Evolutionary conservation across 64 coral and sea anemone genomes (phyloP), one percentile per base, ranked within the genome.

Genomic region (Montipora cactus): DNA sequence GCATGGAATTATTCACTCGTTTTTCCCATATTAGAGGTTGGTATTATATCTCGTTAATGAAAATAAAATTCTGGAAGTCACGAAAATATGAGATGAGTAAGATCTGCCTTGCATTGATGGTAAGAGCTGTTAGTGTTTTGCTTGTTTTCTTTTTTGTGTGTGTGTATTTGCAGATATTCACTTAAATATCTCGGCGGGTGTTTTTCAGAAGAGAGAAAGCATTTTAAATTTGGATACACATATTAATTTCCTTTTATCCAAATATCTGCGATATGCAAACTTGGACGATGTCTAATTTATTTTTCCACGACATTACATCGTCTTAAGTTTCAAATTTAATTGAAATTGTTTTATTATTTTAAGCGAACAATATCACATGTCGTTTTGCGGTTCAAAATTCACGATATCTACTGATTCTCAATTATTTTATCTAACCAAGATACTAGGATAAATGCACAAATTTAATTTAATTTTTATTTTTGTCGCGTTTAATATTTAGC

Each of bases 61-160:
- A 84, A 84, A 68, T 84, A 67, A 68, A 68, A 67, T n/a, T 82
- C 45, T 61, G 2, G 47, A 73, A 71, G 66, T 86, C 82, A 86
- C 82, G 82, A 16, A 66, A 84, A 0, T 0, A 37, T 37, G 37
- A 37, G 37, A 37, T 37, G 2, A 51, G 1, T 11, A 11, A 81
- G 21, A 59, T 59, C 25, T 67, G 3, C 18, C 47, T 84, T 67
- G 16, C 28, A 84, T 47, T 13, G 52, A 55, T 55, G 10, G 5
- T 55, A 55, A 5, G 52, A 55, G 52, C 52, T 6, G 52, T 55
- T 7, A 55, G 37, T 37, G 37, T 37, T 37, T 37, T 55, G 52
- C 52, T 55, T 37, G 37, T 55, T 10, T 55, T 55, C 5, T 55
- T 7, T 55, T 55, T 10, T 55, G 10, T 5, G 6, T 55, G 52